Evolutionary conservation across 2,113 vertebrate species (phyloP).

Genomic region (Vidua chalybeata): DNA sequence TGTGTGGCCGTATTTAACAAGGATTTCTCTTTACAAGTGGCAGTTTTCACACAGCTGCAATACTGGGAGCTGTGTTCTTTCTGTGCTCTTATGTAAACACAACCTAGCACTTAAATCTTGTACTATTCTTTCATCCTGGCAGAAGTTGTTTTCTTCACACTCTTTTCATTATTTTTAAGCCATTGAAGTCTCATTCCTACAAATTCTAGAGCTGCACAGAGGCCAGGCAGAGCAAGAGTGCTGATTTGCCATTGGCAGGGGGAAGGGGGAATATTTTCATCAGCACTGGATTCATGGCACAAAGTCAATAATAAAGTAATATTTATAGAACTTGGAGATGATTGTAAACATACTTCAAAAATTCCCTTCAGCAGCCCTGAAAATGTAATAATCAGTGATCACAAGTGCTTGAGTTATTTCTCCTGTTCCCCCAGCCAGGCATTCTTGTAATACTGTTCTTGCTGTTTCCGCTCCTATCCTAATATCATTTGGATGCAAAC

Average conservation of each 20-base stretch:
- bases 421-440: background rate
- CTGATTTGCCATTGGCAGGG: slow-evolving; percentile 13
- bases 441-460: background rate
- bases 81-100: background rate
- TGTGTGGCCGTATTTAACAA: background rate
- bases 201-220: background rate
- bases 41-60: background rate
- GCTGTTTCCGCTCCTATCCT: background rate
- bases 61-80: background rate
- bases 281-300: background rate
- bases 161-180: slow-evolving; percentile 40
- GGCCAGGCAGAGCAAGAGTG: background rate
- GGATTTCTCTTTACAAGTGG: background rate
- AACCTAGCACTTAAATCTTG: background rate
- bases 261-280: background rate
- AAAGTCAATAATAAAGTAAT: slow-evolving; percentile 53
- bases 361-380: slow-evolving; percentile 19
- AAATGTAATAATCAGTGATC: slow-evolving; percentile 51
- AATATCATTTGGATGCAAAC: background rate
- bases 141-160: slow-evolving; percentile 5
- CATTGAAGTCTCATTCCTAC: background rate
- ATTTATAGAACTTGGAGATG: slow-evolving; percentile 49
- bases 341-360: slow-evolving; percentile 55
- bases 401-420: slow-evolving; percentile 16
- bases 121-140: background rate